These are phyloP conservation scores for Puffinus mauretanicus DNA, from an alignment of 2,113 vertebrate genomes.

Conservation along the genomic window DNA sequence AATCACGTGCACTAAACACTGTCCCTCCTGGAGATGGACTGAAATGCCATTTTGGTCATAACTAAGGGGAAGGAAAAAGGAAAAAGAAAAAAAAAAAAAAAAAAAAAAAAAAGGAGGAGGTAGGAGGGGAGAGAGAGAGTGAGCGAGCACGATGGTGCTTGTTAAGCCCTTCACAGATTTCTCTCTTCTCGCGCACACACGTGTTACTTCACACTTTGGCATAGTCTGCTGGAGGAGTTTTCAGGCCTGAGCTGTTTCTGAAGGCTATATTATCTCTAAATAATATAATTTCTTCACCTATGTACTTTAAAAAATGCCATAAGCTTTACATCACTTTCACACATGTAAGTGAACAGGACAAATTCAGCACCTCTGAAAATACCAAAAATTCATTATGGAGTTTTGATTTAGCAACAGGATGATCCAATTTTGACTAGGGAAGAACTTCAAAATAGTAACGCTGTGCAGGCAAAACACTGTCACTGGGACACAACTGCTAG, in stretches of 20 bases:
- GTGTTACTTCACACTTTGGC: conserved; percentile 3
- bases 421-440: background rate
- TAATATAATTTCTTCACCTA: background rate
- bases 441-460: background rate
- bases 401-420: background rate
- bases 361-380: conserved; percentile 19
- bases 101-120: too few species aligned
- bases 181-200: background rate
- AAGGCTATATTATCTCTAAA: conserved; percentile 2
- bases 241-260: conserved; percentile 56
- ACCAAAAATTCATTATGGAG: background rate
- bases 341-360: background rate
- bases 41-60: conserved; percentile 38
- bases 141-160: background rate
- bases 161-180: background rate
- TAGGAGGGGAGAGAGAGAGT: background rate
- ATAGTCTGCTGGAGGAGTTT: conserved; percentile 30
- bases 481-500: background rate
- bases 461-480: background rate
- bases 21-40: background rate
- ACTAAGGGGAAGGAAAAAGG: background rate
- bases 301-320: background rate
- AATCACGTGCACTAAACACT: background rate
- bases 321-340: background rate
- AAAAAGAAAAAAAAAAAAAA: too few species aligned